Percentiles rank a stretch among this genome's conserved stretches.
Evolutionary conservation across 1,140 invertebrate species (phyloP).

Genomic region (Neotoxoptera formosana): DNA sequence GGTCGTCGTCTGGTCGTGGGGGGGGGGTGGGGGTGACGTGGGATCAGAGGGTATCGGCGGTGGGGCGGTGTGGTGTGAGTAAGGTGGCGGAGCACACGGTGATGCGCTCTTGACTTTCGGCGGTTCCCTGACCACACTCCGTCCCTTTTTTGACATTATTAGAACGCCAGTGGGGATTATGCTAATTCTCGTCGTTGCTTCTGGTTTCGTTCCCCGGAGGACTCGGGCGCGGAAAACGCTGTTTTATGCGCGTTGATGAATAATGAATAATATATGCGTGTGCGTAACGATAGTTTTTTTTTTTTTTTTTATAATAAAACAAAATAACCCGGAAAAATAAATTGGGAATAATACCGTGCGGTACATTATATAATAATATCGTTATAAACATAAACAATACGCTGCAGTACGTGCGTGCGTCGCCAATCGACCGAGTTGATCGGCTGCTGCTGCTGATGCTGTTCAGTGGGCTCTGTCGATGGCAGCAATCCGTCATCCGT

Average conservation of each 20-base stretch:
- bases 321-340: neutral
- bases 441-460: no score
- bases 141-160: conserved; percentile 40
- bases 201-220: neutral
- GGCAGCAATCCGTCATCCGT: no score
- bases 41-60: no score
- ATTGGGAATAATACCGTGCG: neutral
- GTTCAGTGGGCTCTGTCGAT: no score
- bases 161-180: conserved; percentile 48
- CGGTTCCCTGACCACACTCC: neutral
- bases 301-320: neutral
- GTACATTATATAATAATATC: neutral
- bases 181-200: conserved; percentile 36
- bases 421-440: neutral
- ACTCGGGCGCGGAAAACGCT: neutral
- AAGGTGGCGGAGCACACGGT: neutral
- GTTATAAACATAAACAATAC: neutral
- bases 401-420: neutral
- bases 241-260: conserved; percentile 2
- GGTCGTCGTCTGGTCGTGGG: neutral
- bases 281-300: neutral
- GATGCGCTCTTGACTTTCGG: conserved; percentile 41
- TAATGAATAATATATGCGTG: neutral
- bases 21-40: neutral
- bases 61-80: neutral